These are phyloP conservation scores for Thecophora atra DNA, from an alignment of 2,888 invertebrate genomes.

Conservation along the genomic window DNA sequence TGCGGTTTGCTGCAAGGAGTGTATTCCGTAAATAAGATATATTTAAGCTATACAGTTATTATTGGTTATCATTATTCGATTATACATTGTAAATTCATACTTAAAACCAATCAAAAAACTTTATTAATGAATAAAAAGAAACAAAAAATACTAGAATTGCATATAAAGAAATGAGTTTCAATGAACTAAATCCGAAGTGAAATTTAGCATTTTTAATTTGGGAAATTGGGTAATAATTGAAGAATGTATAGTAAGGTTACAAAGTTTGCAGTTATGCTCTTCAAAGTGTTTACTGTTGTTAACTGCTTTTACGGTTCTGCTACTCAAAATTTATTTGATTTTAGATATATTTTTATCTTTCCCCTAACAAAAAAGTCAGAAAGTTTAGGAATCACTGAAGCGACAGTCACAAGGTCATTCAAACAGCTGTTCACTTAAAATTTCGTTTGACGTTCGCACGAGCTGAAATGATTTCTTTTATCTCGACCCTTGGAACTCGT, in stretches of 20 bases:
- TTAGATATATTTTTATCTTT: too few relatives aligned
- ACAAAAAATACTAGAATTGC: not conserved
- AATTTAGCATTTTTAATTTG: not conserved
- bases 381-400: too few relatives aligned
- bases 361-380: too few relatives aligned
- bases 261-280: too few relatives aligned
- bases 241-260: too few relatives aligned
- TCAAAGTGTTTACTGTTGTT: not conserved
- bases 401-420: slow-evolving; percentile 21
- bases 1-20: slow-evolving; percentile 13
- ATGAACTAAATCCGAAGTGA: not conserved
- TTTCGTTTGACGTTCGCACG: slow-evolving; percentile 12
- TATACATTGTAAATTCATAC: slow-evolving; percentile 29
- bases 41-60: slow-evolving; percentile 31
- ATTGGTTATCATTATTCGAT: slow-evolving; percentile 31
- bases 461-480: slow-evolving; percentile 4
- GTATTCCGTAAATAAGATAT: slow-evolving; percentile 21
- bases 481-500: not conserved
- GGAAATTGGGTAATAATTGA: too few relatives aligned
- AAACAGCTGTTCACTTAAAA: slow-evolving; percentile 10
- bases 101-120: slow-evolving; percentile 24
- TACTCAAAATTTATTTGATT: too few relatives aligned
- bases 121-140: slow-evolving; percentile 18
- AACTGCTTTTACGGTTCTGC: too few relatives aligned
- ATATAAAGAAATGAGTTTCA: not conserved